Base-by-base conservation (phyloP, 2,113 vertebrate genomes). In the Tauraco erythrolophus region DNA sequence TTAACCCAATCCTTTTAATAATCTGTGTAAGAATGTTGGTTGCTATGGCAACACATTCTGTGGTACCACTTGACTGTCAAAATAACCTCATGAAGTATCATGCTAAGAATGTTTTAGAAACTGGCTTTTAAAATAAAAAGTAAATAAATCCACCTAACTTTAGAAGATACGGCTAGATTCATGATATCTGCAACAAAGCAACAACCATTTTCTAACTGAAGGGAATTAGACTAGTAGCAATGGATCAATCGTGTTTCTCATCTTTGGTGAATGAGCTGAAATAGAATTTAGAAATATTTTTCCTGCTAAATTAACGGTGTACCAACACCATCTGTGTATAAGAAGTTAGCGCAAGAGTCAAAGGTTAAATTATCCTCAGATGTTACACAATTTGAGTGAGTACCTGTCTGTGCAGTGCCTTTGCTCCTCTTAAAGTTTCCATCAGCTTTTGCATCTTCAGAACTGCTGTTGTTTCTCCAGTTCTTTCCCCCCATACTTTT, bases 81-180 rank as follows among this genome's bases (percentile, higher is more conserved):
- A 95, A 94, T 97, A 95, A 96, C 71, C 77, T 97, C 19, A 71
- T 91, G 72, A 96, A 93, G 92, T 93, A 85, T 16, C 50, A 46
- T 51, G 68, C 78, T 89, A 85, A 87, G 88, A 94, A 68, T 85
- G 62, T 75, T 84, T 94, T 60, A 85, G 78, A 76, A 95, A 93
- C 45, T 43, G 30, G 64, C 37, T 93, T 95, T 46, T 66, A 43
- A 90, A 95, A 92, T 78, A 54, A 77, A 92, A 91, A 91, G 68
- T 71, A 93, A 94, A 86, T 81, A 92, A 91, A 91, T 76, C 50
- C 58, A 43, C 51, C 37, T 76, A 66, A 62, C 14, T 69, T 65
- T 45, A 37, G 31, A 61, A 57, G 41, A 61, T 66, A 51, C 2
- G 19, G n/a, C 53, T 74, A 53, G 60, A 51, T 84, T 58, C 0